Evolutionary conservation across 2,113 vertebrate species (phyloP).

Genomic region (Indicator maculatus): DNA sequence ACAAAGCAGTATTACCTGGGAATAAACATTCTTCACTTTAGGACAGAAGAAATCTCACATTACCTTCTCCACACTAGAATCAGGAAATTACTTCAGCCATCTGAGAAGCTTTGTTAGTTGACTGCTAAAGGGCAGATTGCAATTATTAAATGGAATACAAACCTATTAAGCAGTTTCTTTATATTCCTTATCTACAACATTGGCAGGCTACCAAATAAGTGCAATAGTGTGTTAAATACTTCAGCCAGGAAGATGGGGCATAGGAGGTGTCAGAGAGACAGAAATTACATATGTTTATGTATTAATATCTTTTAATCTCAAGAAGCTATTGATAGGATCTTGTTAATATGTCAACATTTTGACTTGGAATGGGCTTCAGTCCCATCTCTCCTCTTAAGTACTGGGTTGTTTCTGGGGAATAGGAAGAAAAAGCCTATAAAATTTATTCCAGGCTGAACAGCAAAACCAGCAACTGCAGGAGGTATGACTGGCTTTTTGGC

Average conservation of each 20-base stretch:
- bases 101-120: not conserved
- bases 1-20: not conserved
- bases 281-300: not conserved
- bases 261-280: not conserved
- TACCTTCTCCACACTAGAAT: not conserved
- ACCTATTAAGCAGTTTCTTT: not conserved
- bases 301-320: not conserved
- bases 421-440: not conserved
- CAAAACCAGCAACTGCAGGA: constrained; percentile 30
- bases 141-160: not conserved
- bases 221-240: not conserved
- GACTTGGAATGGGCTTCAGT: not conserved
- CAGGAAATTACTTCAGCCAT: not conserved
- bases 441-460: not conserved
- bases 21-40: not conserved
- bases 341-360: constrained; percentile 4
- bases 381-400: not conserved
- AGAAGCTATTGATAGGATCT: not conserved
- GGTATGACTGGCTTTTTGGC: constrained; percentile 15
- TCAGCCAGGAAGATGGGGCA: not conserved
- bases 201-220: not conserved
- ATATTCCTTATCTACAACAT: not conserved
- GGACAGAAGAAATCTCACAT: not conserved
- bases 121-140: not conserved
- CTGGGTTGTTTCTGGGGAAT: not conserved